Conservation (phyloP, 2,797 vertebrate species). For the Acropternis orthonyx region DNA sequence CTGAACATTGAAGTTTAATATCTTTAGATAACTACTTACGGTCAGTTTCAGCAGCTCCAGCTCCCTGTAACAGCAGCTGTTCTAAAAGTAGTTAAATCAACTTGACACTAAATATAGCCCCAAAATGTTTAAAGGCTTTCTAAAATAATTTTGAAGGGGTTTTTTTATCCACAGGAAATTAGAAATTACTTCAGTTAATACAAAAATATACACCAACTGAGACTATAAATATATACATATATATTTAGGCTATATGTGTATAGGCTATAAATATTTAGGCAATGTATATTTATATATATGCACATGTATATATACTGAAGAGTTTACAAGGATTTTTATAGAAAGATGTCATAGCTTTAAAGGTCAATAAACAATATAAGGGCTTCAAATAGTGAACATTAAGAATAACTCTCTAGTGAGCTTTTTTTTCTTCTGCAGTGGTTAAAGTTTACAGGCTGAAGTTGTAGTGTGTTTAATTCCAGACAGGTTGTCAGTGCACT, state of each 20-base stretch:
- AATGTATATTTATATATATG: conserved; percentile 24
- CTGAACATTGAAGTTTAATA: not conserved
- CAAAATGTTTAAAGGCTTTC: conserved; percentile 50
- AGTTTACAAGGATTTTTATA: conserved; percentile 44
- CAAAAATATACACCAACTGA: conserved; percentile 46
- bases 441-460: not conserved
- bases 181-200: conserved; percentile 68
- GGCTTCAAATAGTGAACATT: not conserved
- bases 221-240: conserved; percentile 54
- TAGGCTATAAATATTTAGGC: conserved; percentile 18
- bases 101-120: conserved; percentile 59
- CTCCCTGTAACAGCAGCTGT: conserved; percentile 49
- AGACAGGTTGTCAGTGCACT: not conserved
- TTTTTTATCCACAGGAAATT: conserved; percentile 54
- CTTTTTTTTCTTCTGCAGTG: not conserved
- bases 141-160: conserved; percentile 61
- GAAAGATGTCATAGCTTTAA: conserved; percentile 42
- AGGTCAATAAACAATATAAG: conserved; percentile 28
- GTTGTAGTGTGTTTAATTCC: not conserved
- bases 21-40: conserved; percentile 21
- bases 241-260: conserved; percentile 42
- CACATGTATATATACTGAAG: not conserved
- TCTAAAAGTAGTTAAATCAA: conserved; percentile 67
- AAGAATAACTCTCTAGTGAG: not conserved
- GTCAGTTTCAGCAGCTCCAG: conserved; percentile 51